Base-by-base conservation (phyloP, 2,113 vertebrate genomes). In the Glaucidium brasilianum region DNA sequence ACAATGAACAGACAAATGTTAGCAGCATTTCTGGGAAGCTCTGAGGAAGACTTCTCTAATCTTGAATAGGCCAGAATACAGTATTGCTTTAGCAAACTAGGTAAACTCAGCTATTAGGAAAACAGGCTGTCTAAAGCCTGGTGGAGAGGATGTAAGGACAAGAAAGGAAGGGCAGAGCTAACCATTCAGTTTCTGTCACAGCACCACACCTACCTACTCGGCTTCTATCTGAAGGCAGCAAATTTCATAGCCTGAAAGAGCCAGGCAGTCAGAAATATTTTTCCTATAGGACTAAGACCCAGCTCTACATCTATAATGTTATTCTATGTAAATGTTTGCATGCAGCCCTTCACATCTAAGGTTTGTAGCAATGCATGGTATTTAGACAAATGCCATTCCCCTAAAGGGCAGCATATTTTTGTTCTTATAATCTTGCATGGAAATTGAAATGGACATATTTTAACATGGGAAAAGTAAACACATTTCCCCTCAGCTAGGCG, bases 351-450 rank as follows among this genome's bases (percentile, higher is more conserved):
- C 58, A 69, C 77, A 85, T 90, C 35, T 68, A 79, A 91, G 62
- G 77, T 90, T 81, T 91, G 80, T 37, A 94, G 91, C 91, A 87
- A 92, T 41, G 41, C 55, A 66, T 73, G 89, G 80, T 94, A 95
- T 96, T 94, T 91, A 92, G 74, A 45, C 83, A 95, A 95, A 96
- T 96, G 84, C 86, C 94, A 96, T 91, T 95, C 69, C 77, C 71
- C 91, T 77, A 85, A 89, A 89, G 83, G 91, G 89, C 59, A 85
- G 83, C 69, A 79, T 92, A 75, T 87, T 96, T 94, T 87, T 95
- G 64, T 72, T 87, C 77, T 94, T 82, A 66, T 29, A 75, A 91
- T 95, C 91, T 82, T 87, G 80, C 62, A 69, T 25, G 66, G 86
- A 94, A 94, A 95, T 91, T 95, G 80, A 89, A 92, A 89, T 7